These are phyloP conservation scores for Cassiopea andromeda DNA, from an alignment of 30 jellyfish, hydroid and myxozoan species.

Conservation along the genomic window DNA sequence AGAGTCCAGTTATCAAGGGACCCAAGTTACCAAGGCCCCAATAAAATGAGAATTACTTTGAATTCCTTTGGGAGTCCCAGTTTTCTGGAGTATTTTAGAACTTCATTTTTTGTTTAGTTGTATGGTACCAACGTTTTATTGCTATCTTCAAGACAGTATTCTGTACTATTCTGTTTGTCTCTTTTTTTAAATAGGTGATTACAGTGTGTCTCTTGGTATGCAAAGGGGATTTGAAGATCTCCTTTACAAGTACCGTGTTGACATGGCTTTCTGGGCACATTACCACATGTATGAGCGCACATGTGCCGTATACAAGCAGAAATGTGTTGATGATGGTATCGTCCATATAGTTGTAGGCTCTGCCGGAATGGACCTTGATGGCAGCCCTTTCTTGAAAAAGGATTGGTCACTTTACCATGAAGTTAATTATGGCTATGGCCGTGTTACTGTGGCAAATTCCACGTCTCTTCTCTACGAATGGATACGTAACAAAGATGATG, in stretches of 20 bases:
- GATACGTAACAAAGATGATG: conserved; percentile 61
- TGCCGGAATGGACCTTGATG: conserved; percentile 79
- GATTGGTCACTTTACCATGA: conserved; percentile 76
- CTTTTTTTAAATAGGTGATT: conserved; percentile 42
- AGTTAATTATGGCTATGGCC: conserved; percentile 79
- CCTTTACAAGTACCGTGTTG: conserved; percentile 72
- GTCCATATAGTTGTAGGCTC: conserved; percentile 83
- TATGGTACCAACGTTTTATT: too few relatives aligned
- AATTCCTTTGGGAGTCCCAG: too few relatives aligned
- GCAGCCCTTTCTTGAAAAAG: conserved; percentile 12
- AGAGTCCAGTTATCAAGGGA: too few relatives aligned
- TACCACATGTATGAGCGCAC: conserved; percentile 93
- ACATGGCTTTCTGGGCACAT: conserved; percentile 87
- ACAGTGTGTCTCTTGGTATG: conserved; percentile 61
- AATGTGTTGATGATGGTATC: conserved; percentile 78
- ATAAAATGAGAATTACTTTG: too few relatives aligned
- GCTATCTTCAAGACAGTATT: too few relatives aligned
- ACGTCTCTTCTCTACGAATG: conserved; percentile 58
- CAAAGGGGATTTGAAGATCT: conserved; percentile 72
- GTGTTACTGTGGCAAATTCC: conserved; percentile 71
- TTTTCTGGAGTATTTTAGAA: too few relatives aligned
- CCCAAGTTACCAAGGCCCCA: too few relatives aligned
- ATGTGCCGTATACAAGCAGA: conserved; percentile 72
- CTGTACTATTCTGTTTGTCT: not conserved
- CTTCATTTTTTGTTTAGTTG: too few relatives aligned